Evolutionary conservation across 2,888 invertebrate species (phyloP), one percentile per base, ranked within the genome.

Genomic region (Cerastoderma edule): DNA sequence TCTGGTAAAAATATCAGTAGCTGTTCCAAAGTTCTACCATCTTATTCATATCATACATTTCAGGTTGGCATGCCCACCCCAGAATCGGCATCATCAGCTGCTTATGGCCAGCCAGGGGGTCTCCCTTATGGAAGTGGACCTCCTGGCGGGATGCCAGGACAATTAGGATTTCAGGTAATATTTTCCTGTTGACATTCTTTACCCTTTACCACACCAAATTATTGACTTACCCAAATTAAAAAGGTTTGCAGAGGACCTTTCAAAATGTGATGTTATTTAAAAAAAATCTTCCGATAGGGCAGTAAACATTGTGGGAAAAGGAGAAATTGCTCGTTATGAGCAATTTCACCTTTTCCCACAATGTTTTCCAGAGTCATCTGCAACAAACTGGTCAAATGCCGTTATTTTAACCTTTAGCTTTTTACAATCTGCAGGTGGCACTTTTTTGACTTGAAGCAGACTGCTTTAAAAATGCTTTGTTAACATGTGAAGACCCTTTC

Each of bases 31-130:
- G n/a, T n/a, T n/a, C n/a, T n/a, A n/a, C n/a, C n/a, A n/a, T n/a
- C n/a, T n/a, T 28, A 44, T 64, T 24, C 19, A 24, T 64, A 2
- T 6, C 8, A 1, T 48, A 2, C 4, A 65, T 65, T 50, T 22
- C 65, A 65, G 65, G 33, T 65, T n/a, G 2, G 19, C 22, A 89
- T 89, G 89, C 89, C 89, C n/a, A 89, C 89, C n/a, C 87, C 87
- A 46, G 89, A 89, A 71, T 87, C 88, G 32, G 89, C 89, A 0
- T 85, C 86, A 33, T 85, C 89, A 53, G 88, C 88, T 54, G 88
- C 87, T 4, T 88, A 87, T 79, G 86, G 88, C 46, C 65, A 75
- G 30, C 80, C 81, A 24, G 86, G 86, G 19, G 88, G 86, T 32
- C 72, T 87, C 50, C 84, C 85, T 5, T 83, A 83, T 16, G 87